Evolutionary conservation across 2,888 invertebrate genomes (phyloP).

Genomic region (Melangyna quadrimaculata): DNA sequence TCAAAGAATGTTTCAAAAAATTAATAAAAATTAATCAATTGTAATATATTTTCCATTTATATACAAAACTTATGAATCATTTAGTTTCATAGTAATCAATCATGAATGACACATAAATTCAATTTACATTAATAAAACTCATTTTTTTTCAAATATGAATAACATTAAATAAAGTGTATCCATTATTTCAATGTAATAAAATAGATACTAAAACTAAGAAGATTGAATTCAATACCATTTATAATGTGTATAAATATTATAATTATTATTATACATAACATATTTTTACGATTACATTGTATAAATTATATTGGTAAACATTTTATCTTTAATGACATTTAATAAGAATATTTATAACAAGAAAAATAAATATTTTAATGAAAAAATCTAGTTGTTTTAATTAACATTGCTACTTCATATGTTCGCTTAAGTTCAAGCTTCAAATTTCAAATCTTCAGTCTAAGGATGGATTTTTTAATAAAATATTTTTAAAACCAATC

Average conservation of each 20-base stretch:
- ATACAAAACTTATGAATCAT: slow-evolving; percentile 21
- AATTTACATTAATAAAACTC: slow-evolving; percentile 26
- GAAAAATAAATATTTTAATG: slow-evolving; percentile 70
- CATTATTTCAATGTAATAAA: slow-evolving; percentile 8
- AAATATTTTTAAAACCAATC: no score
- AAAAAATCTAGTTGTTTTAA: slow-evolving; percentile 36
- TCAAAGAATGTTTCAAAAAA: slow-evolving; percentile 24
- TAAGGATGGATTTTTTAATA: no score
- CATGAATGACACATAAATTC: slow-evolving; percentile 2
- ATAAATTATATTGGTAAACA: slow-evolving; percentile 65
- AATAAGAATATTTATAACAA: slow-evolving; percentile 70
- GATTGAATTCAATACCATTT: slow-evolving; percentile 35
- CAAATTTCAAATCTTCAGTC: no score
- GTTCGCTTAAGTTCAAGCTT: no score
- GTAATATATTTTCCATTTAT: slow-evolving; percentile 55
- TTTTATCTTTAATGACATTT: slow-evolving; percentile 66
- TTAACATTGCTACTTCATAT: not conserved
- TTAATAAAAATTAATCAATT: slow-evolving; percentile 17
- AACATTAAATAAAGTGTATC: slow-evolving; percentile 37
- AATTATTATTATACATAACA: slow-evolving; percentile 51
- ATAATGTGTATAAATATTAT: slow-evolving; percentile 49
- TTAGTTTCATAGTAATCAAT: slow-evolving; percentile 41
- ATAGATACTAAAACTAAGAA: not conserved
- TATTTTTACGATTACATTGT: slow-evolving; percentile 69
- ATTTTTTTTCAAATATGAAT: slow-evolving; percentile 6